These are phyloP conservation scores for Embiotoca jacksoni DNA, from an alignment of 2,113 vertebrate genomes.

Conservation along the genomic window DNA sequence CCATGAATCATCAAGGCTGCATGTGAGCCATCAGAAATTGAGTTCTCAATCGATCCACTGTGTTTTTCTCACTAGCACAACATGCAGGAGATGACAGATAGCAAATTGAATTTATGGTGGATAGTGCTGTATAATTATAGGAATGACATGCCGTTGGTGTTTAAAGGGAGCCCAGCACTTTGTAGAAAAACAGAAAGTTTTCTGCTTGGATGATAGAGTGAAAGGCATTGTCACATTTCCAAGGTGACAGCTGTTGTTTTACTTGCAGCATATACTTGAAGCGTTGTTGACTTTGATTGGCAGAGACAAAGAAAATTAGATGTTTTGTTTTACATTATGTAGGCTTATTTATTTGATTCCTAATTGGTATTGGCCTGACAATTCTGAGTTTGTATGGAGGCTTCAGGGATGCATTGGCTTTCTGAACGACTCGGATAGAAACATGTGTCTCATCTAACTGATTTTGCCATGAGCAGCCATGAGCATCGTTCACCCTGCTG, in stretches of 20 bases:
- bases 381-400: slow-evolving; percentile 4
- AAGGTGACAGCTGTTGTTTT: slow-evolving; percentile 38
- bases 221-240: slow-evolving; percentile 43
- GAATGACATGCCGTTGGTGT: slow-evolving; percentile 69
- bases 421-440: not conserved
- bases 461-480: slow-evolving; percentile 31
- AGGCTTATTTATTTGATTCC: slow-evolving; percentile 10
- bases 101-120: slow-evolving; percentile 84
- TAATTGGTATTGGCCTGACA: slow-evolving; percentile 30
- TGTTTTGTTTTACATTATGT: slow-evolving; percentile 23
- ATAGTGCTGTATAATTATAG: slow-evolving; percentile 80
- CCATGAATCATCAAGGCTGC: slow-evolving; percentile 56
- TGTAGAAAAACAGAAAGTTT: slow-evolving; percentile 45
- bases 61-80: slow-evolving; percentile 56
- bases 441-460: slow-evolving; percentile 23
- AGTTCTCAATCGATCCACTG: slow-evolving; percentile 74
- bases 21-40: slow-evolving; percentile 73
- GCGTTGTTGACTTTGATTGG: slow-evolving; percentile 33
- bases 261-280: slow-evolving; percentile 23
- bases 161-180: slow-evolving; percentile 40
- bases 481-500: slow-evolving; percentile 34
- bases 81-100: slow-evolving; percentile 78
- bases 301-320: slow-evolving; percentile 23
- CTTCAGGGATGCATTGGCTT: slow-evolving; percentile 8
- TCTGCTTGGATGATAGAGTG: slow-evolving; percentile 13